Evolutionary conservation across 2,113 vertebrate genomes (phyloP), one percentile per base, ranked within the genome.

Genomic region (Ameiurus melas): DNA sequence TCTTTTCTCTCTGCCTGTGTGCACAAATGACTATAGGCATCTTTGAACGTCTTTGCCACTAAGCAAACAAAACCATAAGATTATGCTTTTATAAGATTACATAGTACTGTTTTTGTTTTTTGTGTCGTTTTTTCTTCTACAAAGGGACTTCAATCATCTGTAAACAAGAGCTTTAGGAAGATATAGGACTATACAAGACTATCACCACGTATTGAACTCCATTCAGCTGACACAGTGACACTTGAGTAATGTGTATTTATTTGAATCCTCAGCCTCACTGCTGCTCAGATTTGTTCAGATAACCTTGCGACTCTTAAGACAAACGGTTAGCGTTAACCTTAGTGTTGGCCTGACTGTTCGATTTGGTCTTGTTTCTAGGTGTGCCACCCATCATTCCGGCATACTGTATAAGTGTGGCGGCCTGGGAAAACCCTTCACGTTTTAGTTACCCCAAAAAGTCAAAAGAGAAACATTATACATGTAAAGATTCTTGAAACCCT

Each of bases 41-140:
- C 77, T 86, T 53, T 51, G n/a, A 75, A 43, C 39, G 33, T 19
- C 55, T 82, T 86, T 87, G 84, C 75, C 62, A 64, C 57, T 88
- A 83, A 83, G 82, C 68, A 86, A 51, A 55, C 55, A 64, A 66
- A 75, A 77, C 43, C 5, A 36, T 17, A 85, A 78, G 57, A 58
- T 19, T 51, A 36, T 1, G 36, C 1, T 36, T 36, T 36, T 36
- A 36, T 36, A 36, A 36, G 36, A 36, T 36, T 58, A 64, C 82
- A 68, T 33, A 43, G 20, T 27, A 33, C 53, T 43, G 85, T 55
- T 66, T 62, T 47, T 47, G 5, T 47, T 43, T 43, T 43, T 43
- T 43, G 4, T 43, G 5, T 43, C 6, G 4, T 43, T 43, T 83
- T 33, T 20, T 70, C 55, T 64, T 20, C 64, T 60, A 27, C 62